phyloP scores from a whole-genome alignment of 2,888 invertebrate genomes.

The Callinectes sapidus region DNA sequence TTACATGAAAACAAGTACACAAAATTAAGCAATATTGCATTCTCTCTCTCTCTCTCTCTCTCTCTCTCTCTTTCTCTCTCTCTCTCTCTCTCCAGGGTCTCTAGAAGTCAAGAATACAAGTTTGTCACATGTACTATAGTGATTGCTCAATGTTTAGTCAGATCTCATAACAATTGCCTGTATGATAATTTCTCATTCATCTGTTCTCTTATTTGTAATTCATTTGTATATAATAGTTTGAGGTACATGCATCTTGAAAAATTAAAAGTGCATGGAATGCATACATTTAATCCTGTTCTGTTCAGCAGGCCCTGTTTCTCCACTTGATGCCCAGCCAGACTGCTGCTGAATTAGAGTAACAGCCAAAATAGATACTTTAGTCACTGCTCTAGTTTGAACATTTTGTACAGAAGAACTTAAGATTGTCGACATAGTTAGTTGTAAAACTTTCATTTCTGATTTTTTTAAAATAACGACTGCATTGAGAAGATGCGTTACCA shows the following conservation, averaged over 20 bases:
- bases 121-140: slow-evolving; percentile 4
- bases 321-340: neutral
- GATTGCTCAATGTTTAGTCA: slow-evolving; percentile 28
- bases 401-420: slow-evolving; percentile 12
- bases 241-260: neutral
- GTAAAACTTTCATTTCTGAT: neutral
- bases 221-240: slow-evolving; percentile 18
- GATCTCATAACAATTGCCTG: slow-evolving; percentile 13
- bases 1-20: neutral
- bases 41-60: neutral
- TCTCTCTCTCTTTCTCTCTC: neutral
- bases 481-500: neutral
- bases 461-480: neutral
- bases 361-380: slow-evolving; percentile 14
- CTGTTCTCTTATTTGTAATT: neutral
- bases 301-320: slow-evolving; percentile 5
- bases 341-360: slow-evolving; percentile 6
- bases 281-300: neutral
- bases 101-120: neutral
- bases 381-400: neutral
- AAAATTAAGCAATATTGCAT: slow-evolving; percentile 22
- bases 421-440: neutral
- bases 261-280: neutral
- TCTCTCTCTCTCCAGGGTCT: slow-evolving; percentile 22
- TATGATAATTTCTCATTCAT: slow-evolving; percentile 7